A percentile compares a stretch with the other conserved stretches of the same genome.
phyloP scores from a whole-genome alignment of 2,797 vertebrate genomes.

The Gymnoscopelus microlampas region DNA sequence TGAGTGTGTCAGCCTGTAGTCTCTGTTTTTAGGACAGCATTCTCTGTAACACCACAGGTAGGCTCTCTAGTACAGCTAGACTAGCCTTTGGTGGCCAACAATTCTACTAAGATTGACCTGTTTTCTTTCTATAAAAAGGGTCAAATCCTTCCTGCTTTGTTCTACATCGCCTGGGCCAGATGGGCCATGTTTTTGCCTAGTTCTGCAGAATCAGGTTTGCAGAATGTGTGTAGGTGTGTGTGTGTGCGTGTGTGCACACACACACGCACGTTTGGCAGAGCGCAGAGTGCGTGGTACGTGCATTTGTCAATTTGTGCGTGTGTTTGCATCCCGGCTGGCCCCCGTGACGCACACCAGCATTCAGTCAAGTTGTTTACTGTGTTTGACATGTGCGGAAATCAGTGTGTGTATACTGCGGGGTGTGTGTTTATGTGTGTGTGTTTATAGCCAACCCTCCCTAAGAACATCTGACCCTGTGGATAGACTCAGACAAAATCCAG shows the following conservation, averaged over 20 bases:
- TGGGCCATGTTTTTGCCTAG: conserved; percentile 71
- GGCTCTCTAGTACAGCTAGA: conserved; percentile 60
- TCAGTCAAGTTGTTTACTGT: conserved; percentile 74
- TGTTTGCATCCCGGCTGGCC: conserved; percentile 17
- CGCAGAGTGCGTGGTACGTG: background rate
- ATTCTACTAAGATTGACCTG: conserved; percentile 39
- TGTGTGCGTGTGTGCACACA: conserved; percentile 28
- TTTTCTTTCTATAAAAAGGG: conserved; percentile 63
- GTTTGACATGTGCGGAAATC: conserved; percentile 78
- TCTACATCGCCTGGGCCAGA: conserved; percentile 75
- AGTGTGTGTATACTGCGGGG: conserved; percentile 72
- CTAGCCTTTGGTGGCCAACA: conserved; percentile 45
- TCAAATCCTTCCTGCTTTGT: conserved; percentile 71
- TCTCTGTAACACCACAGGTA: background rate
- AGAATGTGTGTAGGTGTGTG: background rate
- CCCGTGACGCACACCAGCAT: conserved; percentile 28
- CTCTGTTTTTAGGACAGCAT: background rate
- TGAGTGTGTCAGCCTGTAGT: conserved; percentile 31
- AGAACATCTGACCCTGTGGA: conserved; percentile 73
- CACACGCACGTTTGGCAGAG: background rate
- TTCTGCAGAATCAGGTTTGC: conserved; percentile 64
- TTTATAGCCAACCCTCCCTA: conserved; percentile 69
- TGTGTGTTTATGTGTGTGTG: conserved; percentile 72
- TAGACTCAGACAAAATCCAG: conserved; percentile 70
- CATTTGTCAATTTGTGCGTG: conserved; percentile 14